Base-by-base conservation (phyloP, 2,888 invertebrate genomes). In the Eupithecia abbreviata region DNA sequence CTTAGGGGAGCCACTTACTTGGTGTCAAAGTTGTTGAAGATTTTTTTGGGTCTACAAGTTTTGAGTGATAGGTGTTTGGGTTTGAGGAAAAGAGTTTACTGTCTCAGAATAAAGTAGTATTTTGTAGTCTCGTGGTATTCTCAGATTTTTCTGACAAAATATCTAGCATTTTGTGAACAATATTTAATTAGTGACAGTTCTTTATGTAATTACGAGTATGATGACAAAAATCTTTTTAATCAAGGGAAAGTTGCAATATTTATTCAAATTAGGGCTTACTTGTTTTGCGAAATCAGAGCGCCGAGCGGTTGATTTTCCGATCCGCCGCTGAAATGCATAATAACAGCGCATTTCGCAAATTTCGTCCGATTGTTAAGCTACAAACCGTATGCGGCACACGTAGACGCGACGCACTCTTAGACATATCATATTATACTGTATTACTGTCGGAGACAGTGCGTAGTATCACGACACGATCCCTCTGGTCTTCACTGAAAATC, bases 311-410 rank as follows among this genome's bases (percentile, higher is more conserved):
- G 69, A 70, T 73, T 70, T 70, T 65, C 69, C 62, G 65, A 76
- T 65, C 45, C 43, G 67, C 71, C 71, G 67, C 71, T 67, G 73
- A 71, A 67, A 67, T 49, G 65, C 73, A 76, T 69, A 76, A 72
- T 70, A 70, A 51, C 47, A 47, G 58, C 18, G 15, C 30, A 74
- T 75, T 75, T 72, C 42, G 69, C 72, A 49, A 72, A 76, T 69
- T 72, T 72, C 47, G 72, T 47, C 47, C 69, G 30, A 69, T 69
- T 30, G 47, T 69, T 69, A 18, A 69, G 69, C 47, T 69, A 45
- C 47, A n/a, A 45, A 69, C n/a, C 68, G 45, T 10, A 68, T 68
- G 68, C 68, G 68, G 68, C 68, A 18, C 45, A 68, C 18, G 45
- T 45, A 45, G 66, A 42, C 66, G 42, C 66, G 42, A 66, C 41